phyloP scores from a whole-genome alignment of 2,888 invertebrate genomes.

The Tetranychus piercei region DNA sequence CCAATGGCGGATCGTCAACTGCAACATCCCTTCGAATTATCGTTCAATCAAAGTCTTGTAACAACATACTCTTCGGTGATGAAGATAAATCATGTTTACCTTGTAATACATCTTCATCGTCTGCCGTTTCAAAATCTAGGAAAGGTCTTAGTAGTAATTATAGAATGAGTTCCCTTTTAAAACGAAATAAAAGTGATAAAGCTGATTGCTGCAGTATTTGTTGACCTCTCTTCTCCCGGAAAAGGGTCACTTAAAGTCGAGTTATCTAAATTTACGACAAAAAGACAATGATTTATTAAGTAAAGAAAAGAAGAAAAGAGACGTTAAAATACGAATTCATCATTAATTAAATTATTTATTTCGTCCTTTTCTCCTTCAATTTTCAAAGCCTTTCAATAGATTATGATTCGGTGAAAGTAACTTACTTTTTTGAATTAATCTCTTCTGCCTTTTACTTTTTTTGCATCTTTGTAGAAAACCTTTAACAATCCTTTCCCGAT shows the following conservation, averaged over 20 bases:
- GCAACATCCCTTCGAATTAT: conserved; percentile 21
- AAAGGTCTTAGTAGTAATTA: conserved; percentile 5
- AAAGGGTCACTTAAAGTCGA: neutral
- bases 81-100: neutral
- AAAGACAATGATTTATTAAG: neutral
- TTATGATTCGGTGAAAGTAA: neutral
- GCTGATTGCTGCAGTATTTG: conserved; percentile 18
- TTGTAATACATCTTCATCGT: neutral
- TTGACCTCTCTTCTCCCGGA: conserved; percentile 1
- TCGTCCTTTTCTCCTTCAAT: conserved; percentile 2
- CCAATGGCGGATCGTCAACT: neutral
- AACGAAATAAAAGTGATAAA: conserved; percentile 16
- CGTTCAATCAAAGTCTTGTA: conserved; percentile 23
- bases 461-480: conserved; percentile 7
- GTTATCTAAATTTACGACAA: neutral
- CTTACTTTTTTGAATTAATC: neutral
- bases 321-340: neutral
- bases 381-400: neutral
- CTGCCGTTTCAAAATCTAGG: neutral
- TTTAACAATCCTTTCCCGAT: neutral
- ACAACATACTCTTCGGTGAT: conserved; percentile 19
- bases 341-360: neutral
- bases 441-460: conserved; percentile 4
- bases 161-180: conserved; percentile 8
- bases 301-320: neutral